These are phyloP conservation scores for Noturus placidus DNA, from an alignment of 2,113 vertebrate species.

Conservation along the genomic window DNA sequence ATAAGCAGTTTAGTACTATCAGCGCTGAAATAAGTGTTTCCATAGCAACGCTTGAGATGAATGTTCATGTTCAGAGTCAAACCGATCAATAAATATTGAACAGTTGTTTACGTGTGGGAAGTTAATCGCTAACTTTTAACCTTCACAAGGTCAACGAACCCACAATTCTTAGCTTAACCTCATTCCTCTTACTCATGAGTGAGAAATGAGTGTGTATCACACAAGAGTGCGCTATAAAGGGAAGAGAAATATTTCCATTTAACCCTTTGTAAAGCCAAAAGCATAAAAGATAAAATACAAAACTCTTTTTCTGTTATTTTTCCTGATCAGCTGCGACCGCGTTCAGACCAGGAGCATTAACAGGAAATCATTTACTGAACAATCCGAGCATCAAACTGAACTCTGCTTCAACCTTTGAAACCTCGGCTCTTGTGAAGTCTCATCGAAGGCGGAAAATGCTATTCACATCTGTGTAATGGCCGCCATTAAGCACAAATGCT, in stretches of 20 bases:
- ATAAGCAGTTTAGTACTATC: background rate
- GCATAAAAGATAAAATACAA: background rate
- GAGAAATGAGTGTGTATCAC: no score
- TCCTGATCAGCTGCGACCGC: background rate
- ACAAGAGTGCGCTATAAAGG: no score
- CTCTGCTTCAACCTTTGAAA: slow-evolving; percentile 7
- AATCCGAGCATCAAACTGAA: background rate
- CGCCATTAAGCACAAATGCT: background rate
- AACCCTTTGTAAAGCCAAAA: background rate
- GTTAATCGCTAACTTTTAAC: background rate
- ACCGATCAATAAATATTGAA: background rate
- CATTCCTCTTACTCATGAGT: no score
- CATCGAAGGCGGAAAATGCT: background rate
- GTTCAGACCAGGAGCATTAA: background rate
- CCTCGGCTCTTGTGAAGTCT: background rate
- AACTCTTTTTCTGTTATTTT: background rate
- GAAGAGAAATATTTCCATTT: background rate
- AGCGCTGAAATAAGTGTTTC: background rate
- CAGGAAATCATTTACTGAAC: background rate
- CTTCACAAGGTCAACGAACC: background rate
- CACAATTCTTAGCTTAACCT: no score
- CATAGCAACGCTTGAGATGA: background rate
- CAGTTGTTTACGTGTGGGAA: background rate
- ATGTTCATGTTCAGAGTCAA: background rate
- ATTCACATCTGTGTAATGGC: slow-evolving; percentile 23